Evolutionary conservation across 1,140 invertebrate genomes (phyloP).

Genomic region (Potamilus streckersoni): DNA sequence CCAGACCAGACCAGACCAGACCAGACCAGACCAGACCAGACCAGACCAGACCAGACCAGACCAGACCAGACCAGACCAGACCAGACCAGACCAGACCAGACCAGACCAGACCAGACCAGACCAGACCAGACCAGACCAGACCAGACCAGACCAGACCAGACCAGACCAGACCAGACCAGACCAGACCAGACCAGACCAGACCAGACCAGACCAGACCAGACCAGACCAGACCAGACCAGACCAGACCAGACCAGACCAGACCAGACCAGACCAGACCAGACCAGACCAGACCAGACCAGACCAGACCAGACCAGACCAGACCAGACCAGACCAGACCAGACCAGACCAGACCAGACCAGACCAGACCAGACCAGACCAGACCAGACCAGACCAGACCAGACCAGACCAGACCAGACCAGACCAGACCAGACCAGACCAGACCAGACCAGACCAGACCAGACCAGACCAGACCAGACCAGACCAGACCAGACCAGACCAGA

Average conservation of each 20-base stretch:
- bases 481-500: slow-evolving; percentile 25
- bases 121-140: no score
- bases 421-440: slow-evolving; percentile 32
- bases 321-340: background rate
- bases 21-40: slow-evolving; percentile 4
- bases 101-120: background rate
- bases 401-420: slow-evolving; percentile 35
- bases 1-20: slow-evolving; percentile 5
- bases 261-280: slow-evolving; percentile 31
- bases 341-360: no score
- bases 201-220: slow-evolving; percentile 30
- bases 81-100: no score
- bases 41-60: slow-evolving; percentile 2
- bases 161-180: slow-evolving; percentile 28
- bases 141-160: slow-evolving; percentile 7
- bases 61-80: slow-evolving; percentile 6
- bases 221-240: slow-evolving; percentile 11
- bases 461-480: slow-evolving; percentile 31
- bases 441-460: slow-evolving; percentile 26
- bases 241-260: slow-evolving; percentile 31
- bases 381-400: slow-evolving; percentile 10
- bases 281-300: slow-evolving; percentile 6
- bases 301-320: background rate
- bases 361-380: slow-evolving; percentile 11
- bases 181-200: no score